Evolutionary conservation across 2,797 vertebrate genomes (phyloP), one percentile per base, ranked within the genome.

Genomic region (Melanotaenia parkinsoni): DNA sequence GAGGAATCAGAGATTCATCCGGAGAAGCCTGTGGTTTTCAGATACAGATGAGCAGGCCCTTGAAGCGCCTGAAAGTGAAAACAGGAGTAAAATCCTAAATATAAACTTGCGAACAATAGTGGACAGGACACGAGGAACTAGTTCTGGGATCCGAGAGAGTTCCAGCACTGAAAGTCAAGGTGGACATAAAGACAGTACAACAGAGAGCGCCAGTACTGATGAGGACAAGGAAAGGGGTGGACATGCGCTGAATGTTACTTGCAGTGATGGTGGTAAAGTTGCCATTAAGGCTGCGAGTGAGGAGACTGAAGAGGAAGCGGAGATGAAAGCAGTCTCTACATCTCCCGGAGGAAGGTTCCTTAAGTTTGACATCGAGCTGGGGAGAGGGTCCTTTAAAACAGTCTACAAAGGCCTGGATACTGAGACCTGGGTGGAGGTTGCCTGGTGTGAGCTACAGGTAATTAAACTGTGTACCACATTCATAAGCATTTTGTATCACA

Each of bases 341-440:
- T 99, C 98, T 26, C 94, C 96, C 0, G 96, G 97, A 45, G 98
- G 97, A 88, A 94, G 97, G 69, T 99, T 99, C 84, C 95, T 99
- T 37, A 99, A 99, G 90, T 99, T 99, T 86, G 98, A 99, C 87
- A 99, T 99, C 26, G 98, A 99, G 88, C 94, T 99, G 38, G 98
- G 98, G 8, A 93, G 98, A 67, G 98, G 98, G 53, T 99, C 98
- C 76, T 99, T 99, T 93, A 99, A 99, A 93, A 99, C 98, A 0
- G 98, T 99, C 87, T 99, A 99, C 92, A 99, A 99, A 87, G 98
- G 98, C n/a, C 93, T 99, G 91, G 98, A 99, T 84, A 98, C 97
- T 0, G 98, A 99, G 82, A 98, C 98, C 47, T 99, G 97, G 98
- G 97, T 99, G 86, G 98, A 99, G 83, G 98, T 99, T 16, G 98